These are phyloP conservation scores for Halcyon chelicuti DNA, from an alignment of 2,797 vertebrate species.

Conservation along the genomic window DNA sequence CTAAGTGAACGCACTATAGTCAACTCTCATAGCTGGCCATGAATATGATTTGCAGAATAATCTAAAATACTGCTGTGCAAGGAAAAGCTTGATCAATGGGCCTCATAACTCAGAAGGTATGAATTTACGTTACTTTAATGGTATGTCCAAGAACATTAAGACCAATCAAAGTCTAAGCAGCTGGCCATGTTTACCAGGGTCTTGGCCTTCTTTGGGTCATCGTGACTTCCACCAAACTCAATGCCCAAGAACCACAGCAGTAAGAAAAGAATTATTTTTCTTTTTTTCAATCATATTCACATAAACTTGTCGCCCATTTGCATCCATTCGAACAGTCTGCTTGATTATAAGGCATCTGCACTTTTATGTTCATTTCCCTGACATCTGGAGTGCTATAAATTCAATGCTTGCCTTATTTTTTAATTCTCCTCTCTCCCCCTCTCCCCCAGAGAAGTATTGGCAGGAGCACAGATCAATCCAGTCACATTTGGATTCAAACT, in stretches of 20 bases:
- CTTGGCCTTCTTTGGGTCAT: neutral
- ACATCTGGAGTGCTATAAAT: conserved; percentile 76
- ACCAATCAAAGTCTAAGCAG: neutral
- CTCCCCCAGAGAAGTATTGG: neutral
- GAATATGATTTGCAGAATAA: conserved; percentile 69
- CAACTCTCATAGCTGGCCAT: neutral
- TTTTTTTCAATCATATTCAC: neutral
- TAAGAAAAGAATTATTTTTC: neutral
- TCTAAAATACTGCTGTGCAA: conserved; percentile 50
- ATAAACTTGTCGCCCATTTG: conserved; percentile 69
- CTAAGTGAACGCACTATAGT: neutral
- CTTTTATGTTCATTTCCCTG: conserved; percentile 64
- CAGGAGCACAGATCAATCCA: neutral
- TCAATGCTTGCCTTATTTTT: conserved; percentile 56
- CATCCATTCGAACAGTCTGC: conserved; percentile 63
- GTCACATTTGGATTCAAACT: neutral
- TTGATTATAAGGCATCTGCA: conserved; percentile 70
- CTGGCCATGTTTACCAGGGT: neutral
- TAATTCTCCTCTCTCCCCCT: neutral
- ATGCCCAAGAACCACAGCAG: neutral
- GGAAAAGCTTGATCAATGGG: conserved; percentile 44
- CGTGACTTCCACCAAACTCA: neutral
- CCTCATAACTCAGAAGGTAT: neutral
- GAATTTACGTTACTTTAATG: conserved; percentile 20
- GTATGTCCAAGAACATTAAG: conserved; percentile 17